Base-by-base conservation (phyloP, 1,140 invertebrate genomes). In the Pachypeltis micranthus region DNA sequence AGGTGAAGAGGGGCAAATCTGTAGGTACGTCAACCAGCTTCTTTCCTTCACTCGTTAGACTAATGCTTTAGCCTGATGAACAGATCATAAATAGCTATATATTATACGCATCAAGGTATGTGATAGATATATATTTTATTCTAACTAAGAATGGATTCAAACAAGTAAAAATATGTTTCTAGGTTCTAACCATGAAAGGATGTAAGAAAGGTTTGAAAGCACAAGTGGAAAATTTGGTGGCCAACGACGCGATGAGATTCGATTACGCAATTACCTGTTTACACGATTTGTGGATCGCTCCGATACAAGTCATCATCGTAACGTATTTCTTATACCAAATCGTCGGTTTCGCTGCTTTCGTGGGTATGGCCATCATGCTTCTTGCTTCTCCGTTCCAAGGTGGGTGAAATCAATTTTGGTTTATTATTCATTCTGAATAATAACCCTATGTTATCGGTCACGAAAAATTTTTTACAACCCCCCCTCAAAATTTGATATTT, bases 171-270 rank as follows among this genome's bases (percentile, higher is more conserved):
- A 39, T 10, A 39, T n/a, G 4, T 65, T 73, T 78, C 39, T 71
- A 86, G 82, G 78, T 82, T 67, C 75, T 87, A 65, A 76, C 79
- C 1, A 75, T 87, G 29, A 84, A 82, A 79, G 1, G 83, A 88
- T 7, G 73, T 93, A 34, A 82, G 82, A 21, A 79, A 87, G 69
- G 89, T 87, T 89, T 88, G 1, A 81, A 83, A 39, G 92, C 93
- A 4, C 87, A 96, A 77, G 85, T 96, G 71, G 86, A 96, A 14
- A 97, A 96, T 75, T 78, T 96, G 4, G 78, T 97, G 64, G 92
- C 91, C 12, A 96, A 95, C 74, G 93, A 96, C 73, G 84, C 88
- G 55, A 83, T 82, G 61, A 78, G 83, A 25, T 82, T 90, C 68
- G 86, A 90, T 70, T 76, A 80, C 31, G 81, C 81, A 0, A 74